These are phyloP conservation scores for Porphyrio hochstetteri DNA, from an alignment of 2,113 vertebrate species.

Conservation along the genomic window DNA sequence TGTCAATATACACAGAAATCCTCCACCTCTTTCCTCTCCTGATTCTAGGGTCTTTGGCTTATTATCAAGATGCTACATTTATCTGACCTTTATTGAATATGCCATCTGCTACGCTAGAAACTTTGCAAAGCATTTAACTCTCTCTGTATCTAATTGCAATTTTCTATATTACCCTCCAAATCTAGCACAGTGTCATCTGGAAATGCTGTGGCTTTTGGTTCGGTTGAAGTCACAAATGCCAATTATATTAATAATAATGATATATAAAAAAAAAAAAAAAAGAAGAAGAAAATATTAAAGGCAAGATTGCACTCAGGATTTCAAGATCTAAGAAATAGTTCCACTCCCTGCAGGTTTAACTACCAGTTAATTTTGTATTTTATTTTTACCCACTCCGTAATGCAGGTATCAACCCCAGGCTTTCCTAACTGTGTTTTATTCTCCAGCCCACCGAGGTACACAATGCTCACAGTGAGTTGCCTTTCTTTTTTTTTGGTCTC, in stretches of 20 bases:
- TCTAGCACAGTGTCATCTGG: not conserved
- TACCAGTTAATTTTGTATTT: not conserved
- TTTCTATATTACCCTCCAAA: slow-evolving; percentile 34
- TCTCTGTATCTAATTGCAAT: slow-evolving; percentile 26
- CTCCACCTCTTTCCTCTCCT: not conserved
- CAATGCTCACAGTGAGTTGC: slow-evolving; percentile 43
- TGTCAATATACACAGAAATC: not conserved
- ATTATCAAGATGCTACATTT: not conserved
- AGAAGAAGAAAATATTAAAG: not conserved
- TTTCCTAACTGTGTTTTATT: not conserved
- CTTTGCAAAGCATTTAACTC: slow-evolving; percentile 30
- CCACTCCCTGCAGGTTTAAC: not conserved
- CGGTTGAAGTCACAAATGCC: slow-evolving; percentile 20
- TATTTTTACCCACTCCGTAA: not conserved
- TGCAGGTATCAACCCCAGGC: not conserved
- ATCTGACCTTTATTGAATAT: slow-evolving; percentile 35
- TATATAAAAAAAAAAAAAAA: not conserved
- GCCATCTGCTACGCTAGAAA: slow-evolving; percentile 27
- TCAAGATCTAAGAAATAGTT: not conserved
- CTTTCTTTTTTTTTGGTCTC: slow-evolving; percentile 42
- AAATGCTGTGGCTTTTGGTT: not conserved
- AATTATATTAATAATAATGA: not conserved
- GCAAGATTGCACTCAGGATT: not conserved
- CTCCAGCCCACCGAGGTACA: not conserved
- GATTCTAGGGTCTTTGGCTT: not conserved